Evolutionary conservation across 2,797 vertebrate genomes (phyloP), one percentile per base, ranked within the genome.

Genomic region (Sebastes kiyomatsui): DNA sequence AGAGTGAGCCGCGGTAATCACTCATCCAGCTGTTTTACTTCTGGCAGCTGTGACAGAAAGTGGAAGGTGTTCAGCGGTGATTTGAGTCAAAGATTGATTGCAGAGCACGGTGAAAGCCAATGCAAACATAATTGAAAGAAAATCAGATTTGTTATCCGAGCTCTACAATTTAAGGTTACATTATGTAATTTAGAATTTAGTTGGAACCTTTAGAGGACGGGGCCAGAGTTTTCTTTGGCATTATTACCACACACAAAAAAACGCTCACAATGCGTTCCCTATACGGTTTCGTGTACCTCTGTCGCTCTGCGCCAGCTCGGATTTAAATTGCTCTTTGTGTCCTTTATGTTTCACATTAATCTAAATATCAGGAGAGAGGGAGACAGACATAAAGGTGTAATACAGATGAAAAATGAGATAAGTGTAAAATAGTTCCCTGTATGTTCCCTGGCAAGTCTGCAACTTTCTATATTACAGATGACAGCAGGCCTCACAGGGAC

Each of bases 1-100:
- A 80, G 71, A 49, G 30, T 3, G 54, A 60, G 61, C 12, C 13
- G 2, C 3, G n/a, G 76, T 32, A 3, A 94, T 94, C 88, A 68
- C 75, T 95, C 92, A 93, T 74, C 77, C 67, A 59, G 85, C 79
- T 85, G 76, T 80, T 88, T 87, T 70, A 79, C 68, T 87, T 83
- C 87, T 80, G 85, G 80, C 82, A 81, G 81, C 81, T 64, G 70
- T 79, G 85, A 90, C 84, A 85, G 76, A 86, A 81, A 70, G 80
- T 70, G 68, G 4, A 72, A 87, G 80, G 82, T 82, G 75, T 72
- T 86, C 70, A 32, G 56, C 3, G 49, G 67, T 35, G 78, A 89
- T 88, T 90, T 81, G 73, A 83, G 90, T 59, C 73, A 42, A 81
- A 86, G 89, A 93, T 69, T 72, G 79, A 94, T 89, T 67, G 68